Evolutionary conservation across 1,140 invertebrate genomes (phyloP), one percentile per base, ranked within the genome.

Genomic region (Probaryconus sp.): DNA sequence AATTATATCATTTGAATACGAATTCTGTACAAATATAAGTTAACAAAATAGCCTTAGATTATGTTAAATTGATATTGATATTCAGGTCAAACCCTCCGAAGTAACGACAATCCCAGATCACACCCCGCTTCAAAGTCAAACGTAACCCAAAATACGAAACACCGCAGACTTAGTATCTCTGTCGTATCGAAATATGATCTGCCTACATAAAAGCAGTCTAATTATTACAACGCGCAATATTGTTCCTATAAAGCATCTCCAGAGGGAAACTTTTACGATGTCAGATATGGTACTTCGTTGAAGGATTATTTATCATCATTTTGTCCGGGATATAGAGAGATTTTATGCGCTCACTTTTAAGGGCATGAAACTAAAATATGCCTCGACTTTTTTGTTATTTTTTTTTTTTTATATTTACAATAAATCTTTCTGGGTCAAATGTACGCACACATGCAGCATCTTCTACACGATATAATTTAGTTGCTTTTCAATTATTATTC

Each of bases 201-300:
- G 33, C 31, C 56, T 56, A 63, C 67, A 56, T 70, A 48, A 61
- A 63, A 70, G 67, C 48, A 60, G 47, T 60, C 53, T 70, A 55
- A 70, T 70, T 70, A 56, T 70, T 55, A 70, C 67, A 48, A 28
- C 42, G 35, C 14, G 24, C 56, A 55, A 58, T 58, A 72, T 51
- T 72, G 28, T 58, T 58, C 26, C 35, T 10, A 30, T 20, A 35
- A 71, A 70, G 24, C 48, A 56, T 35, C 30, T 47, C 31, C 37
- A 37, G 37, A 55, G 14, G 18, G n/a, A 61, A 60, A 48, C 56
- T 63, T 51, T 63, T 50, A 50, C 17, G 28, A 53, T 33, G 42
- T 63, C 56, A 55, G 33, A 70, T 63, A 30, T 35, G 18, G 11
- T 56, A 55, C 56, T 55, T 63, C 63, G 67, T 70, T 48, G 38